Conservation (phyloP, 2,113 vertebrate genomes). For the Callithrix jacchus region DNA sequence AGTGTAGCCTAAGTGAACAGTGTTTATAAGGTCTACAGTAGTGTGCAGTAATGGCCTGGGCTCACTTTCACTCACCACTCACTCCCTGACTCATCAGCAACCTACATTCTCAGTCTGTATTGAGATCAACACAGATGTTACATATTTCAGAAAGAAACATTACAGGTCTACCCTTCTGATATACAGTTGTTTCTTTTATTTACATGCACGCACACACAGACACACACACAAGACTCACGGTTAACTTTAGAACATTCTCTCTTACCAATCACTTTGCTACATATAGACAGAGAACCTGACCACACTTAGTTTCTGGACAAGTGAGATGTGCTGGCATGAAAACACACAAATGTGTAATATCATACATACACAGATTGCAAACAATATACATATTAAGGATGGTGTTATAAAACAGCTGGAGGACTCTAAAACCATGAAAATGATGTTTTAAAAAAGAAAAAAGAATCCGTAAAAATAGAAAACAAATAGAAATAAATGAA, state of each 20-base stretch:
- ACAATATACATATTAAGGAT: neutral
- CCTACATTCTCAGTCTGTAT: neutral
- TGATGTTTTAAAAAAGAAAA: neutral
- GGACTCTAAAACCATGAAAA: neutral
- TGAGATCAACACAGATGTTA: neutral
- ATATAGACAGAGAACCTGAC: neutral
- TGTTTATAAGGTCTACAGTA: too few relatives aligned
- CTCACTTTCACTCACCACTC: too few relatives aligned
- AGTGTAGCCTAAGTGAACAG: too few relatives aligned
- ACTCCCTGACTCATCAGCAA: too few relatives aligned
- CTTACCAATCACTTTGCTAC: neutral
- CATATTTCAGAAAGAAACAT: neutral
- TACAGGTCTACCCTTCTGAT: neutral
- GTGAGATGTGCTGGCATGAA: neutral
- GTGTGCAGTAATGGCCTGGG: too few relatives aligned
- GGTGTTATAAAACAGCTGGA: rapidly evolving
- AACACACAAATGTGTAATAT: too few relatives aligned
- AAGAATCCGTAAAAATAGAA: neutral
- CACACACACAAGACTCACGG: too few relatives aligned
- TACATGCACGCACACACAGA: neutral
- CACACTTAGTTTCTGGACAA: neutral
- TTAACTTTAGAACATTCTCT: neutral
- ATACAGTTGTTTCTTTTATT: neutral
- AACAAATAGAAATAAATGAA: neutral
- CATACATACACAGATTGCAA: neutral